Evolutionary conservation across 1,140 invertebrate genomes (phyloP), one percentile per base, ranked within the genome.

Genomic region (Aphis craccivora): DNA sequence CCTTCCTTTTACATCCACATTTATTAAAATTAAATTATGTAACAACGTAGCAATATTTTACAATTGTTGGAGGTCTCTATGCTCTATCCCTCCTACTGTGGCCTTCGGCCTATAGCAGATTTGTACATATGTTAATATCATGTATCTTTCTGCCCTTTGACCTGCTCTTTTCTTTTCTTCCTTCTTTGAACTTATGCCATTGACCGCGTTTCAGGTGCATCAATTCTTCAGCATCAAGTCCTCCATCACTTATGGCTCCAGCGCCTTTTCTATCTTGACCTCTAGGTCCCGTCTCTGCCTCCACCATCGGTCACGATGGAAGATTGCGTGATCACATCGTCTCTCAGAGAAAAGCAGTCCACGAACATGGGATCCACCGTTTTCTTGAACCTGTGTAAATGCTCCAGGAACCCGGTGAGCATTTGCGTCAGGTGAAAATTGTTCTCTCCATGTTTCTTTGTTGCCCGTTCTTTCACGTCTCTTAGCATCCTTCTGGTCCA

Each of bases 1-100:
- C 86, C 86, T 87, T 48, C 43, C 86, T 43, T 48, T 23, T 51
- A 87, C 86, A 87, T 87, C 86, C 43, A 87, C 22, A 87, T 87
- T 30, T 25, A 30, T 87, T 87, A 40, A 22, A 22, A 48, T 37
- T 48, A 48, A 48, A 87, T 48, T 45, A 48, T n/a, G 2, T 20
- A 48, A 87, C 30, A 87, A 23, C 23, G 3, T 45, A 45, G 5
- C 9, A 45, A 37, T 37, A 37, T 37, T 45, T 87, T 87, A 87
- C 84, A 48, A 22, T 45, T 30, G 86, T 87, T 87, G 43, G 43
- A 48, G 43, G 86, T 45, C 86, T 87, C 86, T 87, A 48, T 20
- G 86, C 86, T 87, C 86, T 87, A 48, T 20, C 43, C 43, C 35
- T 67, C n/a, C 81, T 84, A 37, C 37, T 84, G 81, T 84, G 81